Evolutionary conservation across 2,888 invertebrate genomes (phyloP), one percentile per base, ranked within the genome.

Genomic region (Pristionchus fissidentatus): DNA sequence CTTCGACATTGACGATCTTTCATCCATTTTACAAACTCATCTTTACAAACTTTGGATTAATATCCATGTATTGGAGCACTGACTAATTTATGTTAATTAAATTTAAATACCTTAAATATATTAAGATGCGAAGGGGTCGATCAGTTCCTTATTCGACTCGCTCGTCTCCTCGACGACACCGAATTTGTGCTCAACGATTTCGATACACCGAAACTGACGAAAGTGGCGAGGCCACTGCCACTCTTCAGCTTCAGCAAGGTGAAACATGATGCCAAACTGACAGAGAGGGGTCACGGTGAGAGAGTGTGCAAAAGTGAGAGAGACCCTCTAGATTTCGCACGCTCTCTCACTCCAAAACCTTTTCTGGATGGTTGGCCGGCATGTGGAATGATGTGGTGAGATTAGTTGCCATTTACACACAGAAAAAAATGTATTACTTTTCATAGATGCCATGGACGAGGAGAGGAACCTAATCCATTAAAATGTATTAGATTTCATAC

Each of bases 221-320:
- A 62, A 60, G 7, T 35, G 26, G 78, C 43, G 13, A 43, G 52
- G 0, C 80, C 62, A 3, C 29, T 80, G 22, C 80, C 80, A 41
- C 19, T 80, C 4, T 80, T 80, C 62, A 60, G 60, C 32, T 80
- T 80, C 80, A 80, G 80, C 62, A 80, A 80, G 46, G 80, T 79
- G 8, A 60, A 60, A 22, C n/a, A 49, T 49, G 49, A 49, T 49
- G 49, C n/a, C n/a, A n/a, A n/a, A n/a, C n/a, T n/a, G n/a, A n/a
- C n/a, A n/a, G n/a, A n/a, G n/a, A n/a, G n/a, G n/a, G n/a, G n/a
- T 26, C 26, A 3, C 29, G 57, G 4, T 38, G 35, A 66, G 22
- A 19, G 19, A 46, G 0, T n/a, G n/a, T n/a, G n/a, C n/a, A n/a
- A n/a, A n/a, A n/a, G n/a, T n/a, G n/a, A n/a, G n/a, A n/a, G n/a